These are phyloP conservation scores for Zosterops hypoxanthus DNA, from an alignment of 2,113 vertebrate genomes.

Conservation along the genomic window DNA sequence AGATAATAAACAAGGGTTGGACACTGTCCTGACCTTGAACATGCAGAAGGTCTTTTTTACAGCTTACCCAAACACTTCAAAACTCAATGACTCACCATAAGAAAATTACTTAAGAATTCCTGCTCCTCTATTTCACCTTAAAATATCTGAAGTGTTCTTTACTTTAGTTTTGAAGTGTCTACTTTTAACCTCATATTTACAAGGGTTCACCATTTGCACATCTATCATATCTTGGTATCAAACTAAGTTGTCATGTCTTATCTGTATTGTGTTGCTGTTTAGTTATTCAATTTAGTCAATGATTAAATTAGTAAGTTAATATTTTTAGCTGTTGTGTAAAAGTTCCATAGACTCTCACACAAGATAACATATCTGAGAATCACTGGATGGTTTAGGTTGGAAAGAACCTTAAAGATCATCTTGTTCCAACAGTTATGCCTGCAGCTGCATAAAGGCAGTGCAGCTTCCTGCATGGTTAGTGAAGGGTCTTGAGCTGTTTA, in stretches of 20 bases:
- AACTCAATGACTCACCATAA: not conserved
- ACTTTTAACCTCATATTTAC: not conserved
- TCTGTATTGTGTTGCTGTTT: not conserved
- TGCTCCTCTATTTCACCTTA: not conserved
- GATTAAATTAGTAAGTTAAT: not conserved
- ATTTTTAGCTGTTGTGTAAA: not conserved
- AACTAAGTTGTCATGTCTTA: not conserved
- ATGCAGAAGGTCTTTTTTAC: not conserved
- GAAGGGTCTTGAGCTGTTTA: not conserved
- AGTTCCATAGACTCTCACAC: not conserved
- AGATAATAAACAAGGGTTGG: not conserved
- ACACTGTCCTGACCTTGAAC: not conserved
- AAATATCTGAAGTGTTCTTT: not conserved
- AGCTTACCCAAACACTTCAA: not conserved
- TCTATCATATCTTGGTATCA: not conserved
- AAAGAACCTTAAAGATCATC: not conserved
- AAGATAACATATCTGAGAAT: not conserved
- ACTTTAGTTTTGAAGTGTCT: not conserved
- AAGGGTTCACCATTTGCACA: not conserved
- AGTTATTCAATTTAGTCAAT: not conserved
- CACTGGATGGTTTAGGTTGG: not conserved
- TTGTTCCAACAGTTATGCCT: not conserved
- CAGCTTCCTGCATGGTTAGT: not conserved
- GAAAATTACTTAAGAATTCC: not conserved
- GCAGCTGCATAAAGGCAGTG: not conserved